Evolutionary conservation across 2,797 vertebrate genomes (phyloP).

Genomic region (Melanotaenia pygmaea): DNA sequence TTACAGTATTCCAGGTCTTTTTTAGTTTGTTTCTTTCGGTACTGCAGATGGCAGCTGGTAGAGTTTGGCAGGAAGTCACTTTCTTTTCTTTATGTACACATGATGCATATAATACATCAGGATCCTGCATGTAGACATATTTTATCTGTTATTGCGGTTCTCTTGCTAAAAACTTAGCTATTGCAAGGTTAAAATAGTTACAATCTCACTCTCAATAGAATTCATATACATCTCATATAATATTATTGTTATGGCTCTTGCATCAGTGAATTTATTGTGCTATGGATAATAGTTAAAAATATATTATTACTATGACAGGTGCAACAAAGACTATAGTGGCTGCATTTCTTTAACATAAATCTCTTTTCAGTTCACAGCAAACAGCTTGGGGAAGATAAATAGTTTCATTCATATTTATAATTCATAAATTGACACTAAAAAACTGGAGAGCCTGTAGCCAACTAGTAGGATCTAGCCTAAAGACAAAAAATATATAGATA

Average conservation of each 20-base stretch:
- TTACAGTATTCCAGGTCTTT: slow-evolving; percentile 69
- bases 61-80: slow-evolving; percentile 65
- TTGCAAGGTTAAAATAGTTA: slow-evolving; percentile 75
- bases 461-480: slow-evolving; percentile 35
- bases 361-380: slow-evolving; percentile 47
- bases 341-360: slow-evolving; percentile 24
- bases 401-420: slow-evolving; percentile 46
- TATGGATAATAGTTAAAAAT: slow-evolving; percentile 75
- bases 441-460: slow-evolving; percentile 46
- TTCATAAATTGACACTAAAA: slow-evolving; percentile 35
- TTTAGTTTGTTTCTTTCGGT: slow-evolving; percentile 39
- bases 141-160: slow-evolving; percentile 72
- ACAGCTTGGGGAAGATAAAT: slow-evolving; percentile 60
- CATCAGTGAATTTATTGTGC: slow-evolving; percentile 61
- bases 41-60: slow-evolving; percentile 60
- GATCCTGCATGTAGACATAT: slow-evolving; percentile 47
- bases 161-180: slow-evolving; percentile 70
- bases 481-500: slow-evolving; percentile 38
- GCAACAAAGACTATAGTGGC: slow-evolving; percentile 35
- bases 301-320: slow-evolving; percentile 68
- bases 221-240: slow-evolving; percentile 54
- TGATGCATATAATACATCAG: slow-evolving; percentile 47
- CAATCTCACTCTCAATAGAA: slow-evolving; percentile 64
- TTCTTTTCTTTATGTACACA: slow-evolving; percentile 57
- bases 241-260: slow-evolving; percentile 73